These are phyloP conservation scores for Phthorimaea operculella DNA, from an alignment of 1,140 invertebrate genomes.

Conservation along the genomic window DNA sequence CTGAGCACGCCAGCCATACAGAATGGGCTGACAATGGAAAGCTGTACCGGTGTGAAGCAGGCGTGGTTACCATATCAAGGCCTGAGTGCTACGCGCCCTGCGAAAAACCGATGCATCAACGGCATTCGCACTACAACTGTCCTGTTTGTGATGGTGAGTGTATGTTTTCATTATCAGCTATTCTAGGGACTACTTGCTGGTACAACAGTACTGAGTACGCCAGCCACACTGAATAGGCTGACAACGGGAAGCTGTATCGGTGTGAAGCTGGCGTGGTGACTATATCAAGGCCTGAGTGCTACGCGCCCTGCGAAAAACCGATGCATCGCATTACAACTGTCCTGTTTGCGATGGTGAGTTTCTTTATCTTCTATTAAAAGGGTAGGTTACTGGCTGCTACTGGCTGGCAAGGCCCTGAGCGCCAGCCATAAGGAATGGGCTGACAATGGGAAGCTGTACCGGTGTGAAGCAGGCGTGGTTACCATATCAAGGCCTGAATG, in stretches of 20 bases:
- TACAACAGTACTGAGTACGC: slow-evolving; percentile 76
- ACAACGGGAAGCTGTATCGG: slow-evolving; percentile 77
- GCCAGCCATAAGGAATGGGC: slow-evolving; percentile 82
- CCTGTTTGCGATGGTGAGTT: slow-evolving; percentile 76
- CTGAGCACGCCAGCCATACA: slow-evolving; percentile 77
- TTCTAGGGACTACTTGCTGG: slow-evolving; percentile 63
- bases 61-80: slow-evolving; percentile 82
- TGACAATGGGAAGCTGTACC: slow-evolving; percentile 77
- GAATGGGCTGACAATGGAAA: slow-evolving; percentile 84
- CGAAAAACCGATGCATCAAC: slow-evolving; percentile 73
- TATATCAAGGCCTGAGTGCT: slow-evolving; percentile 80
- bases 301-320: slow-evolving; percentile 79
- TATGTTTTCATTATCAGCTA: neutral
- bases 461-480: slow-evolving; percentile 85
- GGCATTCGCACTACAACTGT: slow-evolving; percentile 78
- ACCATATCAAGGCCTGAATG: slow-evolving; percentile 83
- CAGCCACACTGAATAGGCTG: slow-evolving; percentile 82
- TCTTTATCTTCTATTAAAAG: neutral
- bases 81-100: slow-evolving; percentile 86
- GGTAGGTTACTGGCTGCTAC: too few species aligned
- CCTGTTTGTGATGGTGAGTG: slow-evolving; percentile 76
- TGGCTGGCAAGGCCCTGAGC: slow-evolving; percentile 78
- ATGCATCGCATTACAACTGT: slow-evolving; percentile 78
- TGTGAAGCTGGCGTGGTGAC: slow-evolving; percentile 89
- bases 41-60: slow-evolving; percentile 80